Conservation (phyloP, 2,113 vertebrate species). For the Taurulus bubalis region DNA sequence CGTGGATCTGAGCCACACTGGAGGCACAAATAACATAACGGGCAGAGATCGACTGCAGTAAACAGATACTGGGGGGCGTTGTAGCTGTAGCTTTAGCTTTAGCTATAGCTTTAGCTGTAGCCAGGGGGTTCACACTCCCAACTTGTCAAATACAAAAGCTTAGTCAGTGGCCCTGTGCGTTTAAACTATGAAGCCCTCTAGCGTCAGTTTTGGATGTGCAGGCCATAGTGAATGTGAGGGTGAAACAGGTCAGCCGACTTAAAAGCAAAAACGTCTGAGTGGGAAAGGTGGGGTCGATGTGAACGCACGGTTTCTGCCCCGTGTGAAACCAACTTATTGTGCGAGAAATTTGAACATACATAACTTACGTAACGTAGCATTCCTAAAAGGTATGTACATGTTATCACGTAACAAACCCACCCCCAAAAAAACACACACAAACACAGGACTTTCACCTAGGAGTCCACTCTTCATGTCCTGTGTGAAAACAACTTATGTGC, state of each 20-base stretch:
- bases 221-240: too few relatives aligned
- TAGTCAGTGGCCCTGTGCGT: background rate
- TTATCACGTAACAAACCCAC: too few relatives aligned
- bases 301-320: too few relatives aligned
- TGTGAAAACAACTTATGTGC: too few relatives aligned
- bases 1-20: constrained; percentile 29
- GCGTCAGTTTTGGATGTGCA: too few relatives aligned
- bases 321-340: background rate
- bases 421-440: too few relatives aligned
- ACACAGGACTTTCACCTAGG: background rate
- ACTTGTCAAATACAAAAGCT: background rate
- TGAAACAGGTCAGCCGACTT: background rate
- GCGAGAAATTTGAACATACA: background rate
- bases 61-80: background rate
- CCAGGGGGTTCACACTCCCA: background rate
- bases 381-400: background rate
- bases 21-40: constrained; percentile 33
- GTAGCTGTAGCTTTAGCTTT: too few relatives aligned
- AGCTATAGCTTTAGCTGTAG: background rate
- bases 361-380: background rate
- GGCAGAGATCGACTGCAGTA: background rate
- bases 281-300: too few relatives aligned
- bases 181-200: background rate
- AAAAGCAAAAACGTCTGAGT: background rate
- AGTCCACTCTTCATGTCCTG: background rate